Base-by-base conservation (phyloP, 2,888 invertebrate species). In the Calameuta filiformis region DNA sequence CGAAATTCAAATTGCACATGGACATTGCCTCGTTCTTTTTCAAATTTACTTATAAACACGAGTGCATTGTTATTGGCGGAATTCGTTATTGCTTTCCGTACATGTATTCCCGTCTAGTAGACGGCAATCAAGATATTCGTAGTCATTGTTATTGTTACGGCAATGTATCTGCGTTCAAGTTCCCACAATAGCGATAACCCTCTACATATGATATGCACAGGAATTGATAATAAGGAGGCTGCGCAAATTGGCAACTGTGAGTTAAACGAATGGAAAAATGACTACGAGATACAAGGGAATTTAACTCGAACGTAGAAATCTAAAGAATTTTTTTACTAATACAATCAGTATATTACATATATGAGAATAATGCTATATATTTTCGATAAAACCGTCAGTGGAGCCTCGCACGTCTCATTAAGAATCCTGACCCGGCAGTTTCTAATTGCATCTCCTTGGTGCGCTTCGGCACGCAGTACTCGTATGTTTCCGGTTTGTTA, bases 401-500 rank as follows among this genome's bases (percentile, higher is more conserved):
- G 80, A 80, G 83, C 81, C 85, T 83, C 79, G 81, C 76, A 79
- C 81, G 79, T 83, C 83, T 83, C 82, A 82, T 83, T 83, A 83
- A 83, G 83, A 84, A 77, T 81, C 80, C 81, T 80, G 80, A 83
- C 82, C 82, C 81, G 80, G 83, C 80, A 80, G 81, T 86, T 85
- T 85, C 85, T 87, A 87, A 87, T 87, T 86, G 85, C 85, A 83
- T 84, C 85, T 83, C 80, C 81, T 81, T 80, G 81, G 81, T 73
- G 81, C 80, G 79, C 80, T 79, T 81, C 78, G 78, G 83, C 79
- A 80, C 81, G 80, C 77, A 77, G 79, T 81, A 80, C 77, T 79
- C 80, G 82, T 81, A 78, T 81, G 80, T 82, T 84, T 84, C 83
- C 83, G 84, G 83, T 78, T 56, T 80, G 82, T 83, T 84, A 82